phyloP scores from a whole-genome alignment of 2,888 invertebrate species.

The Megastigmus dorsalis region DNA sequence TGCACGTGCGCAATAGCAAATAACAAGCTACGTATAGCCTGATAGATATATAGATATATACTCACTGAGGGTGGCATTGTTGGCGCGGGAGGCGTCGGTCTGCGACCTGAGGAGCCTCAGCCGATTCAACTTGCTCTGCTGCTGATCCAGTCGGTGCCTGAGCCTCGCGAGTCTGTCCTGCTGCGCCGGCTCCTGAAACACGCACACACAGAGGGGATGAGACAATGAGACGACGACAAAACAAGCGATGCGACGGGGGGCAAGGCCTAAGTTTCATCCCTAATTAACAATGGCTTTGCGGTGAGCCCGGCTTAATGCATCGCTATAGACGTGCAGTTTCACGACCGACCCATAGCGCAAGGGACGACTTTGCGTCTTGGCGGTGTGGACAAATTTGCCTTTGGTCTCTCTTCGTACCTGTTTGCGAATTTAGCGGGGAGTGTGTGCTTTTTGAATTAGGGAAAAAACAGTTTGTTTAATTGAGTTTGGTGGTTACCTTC shows the following conservation, averaged over 20 bases:
- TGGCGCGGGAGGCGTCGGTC: slow-evolving; percentile 93
- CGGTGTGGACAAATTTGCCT: too few relatives aligned
- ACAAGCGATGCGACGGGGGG: too few relatives aligned
- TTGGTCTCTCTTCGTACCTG: too few relatives aligned
- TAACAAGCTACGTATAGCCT: too few relatives aligned
- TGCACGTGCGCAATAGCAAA: too few relatives aligned
- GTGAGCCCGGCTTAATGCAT: neutral
- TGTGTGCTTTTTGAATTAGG: too few relatives aligned
- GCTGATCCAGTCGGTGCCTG: slow-evolving; percentile 94
- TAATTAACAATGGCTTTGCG: neutral
- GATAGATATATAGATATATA: too few relatives aligned
- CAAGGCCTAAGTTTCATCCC: neutral
- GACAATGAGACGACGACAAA: neutral
- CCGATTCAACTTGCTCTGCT: slow-evolving; percentile 94
- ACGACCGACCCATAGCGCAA: too few relatives aligned
- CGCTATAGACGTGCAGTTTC: neutral
- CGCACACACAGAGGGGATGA: neutral
- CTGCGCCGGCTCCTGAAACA: slow-evolving; percentile 84
- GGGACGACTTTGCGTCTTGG: too few relatives aligned
- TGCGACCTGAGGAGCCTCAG: slow-evolving; percentile 94
- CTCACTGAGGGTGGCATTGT: slow-evolving; percentile 93
- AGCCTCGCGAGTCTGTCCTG: slow-evolving; percentile 90
- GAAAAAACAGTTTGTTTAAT: too few relatives aligned
- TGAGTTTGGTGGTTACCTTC: too few relatives aligned
- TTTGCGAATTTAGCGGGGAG: too few relatives aligned